Base-by-base conservation (phyloP, 1,140 invertebrate genomes). In the Periplaneta americana region DNA sequence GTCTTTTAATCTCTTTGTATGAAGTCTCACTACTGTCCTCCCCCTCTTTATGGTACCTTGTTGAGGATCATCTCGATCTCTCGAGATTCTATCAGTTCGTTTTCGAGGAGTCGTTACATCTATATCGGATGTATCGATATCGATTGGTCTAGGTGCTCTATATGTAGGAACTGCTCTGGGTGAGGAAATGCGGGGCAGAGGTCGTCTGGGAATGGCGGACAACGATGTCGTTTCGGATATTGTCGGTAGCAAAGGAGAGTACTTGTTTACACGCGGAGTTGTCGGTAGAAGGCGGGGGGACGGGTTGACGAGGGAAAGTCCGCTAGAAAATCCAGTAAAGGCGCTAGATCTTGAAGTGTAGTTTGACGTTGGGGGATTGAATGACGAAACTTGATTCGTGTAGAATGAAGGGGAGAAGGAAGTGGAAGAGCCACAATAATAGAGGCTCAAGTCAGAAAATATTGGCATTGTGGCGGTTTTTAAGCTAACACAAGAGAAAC, bases 121-220 rank as follows among this genome's bases (percentile, higher is more conserved):
- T 83, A 96, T 96, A 85, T 96, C 94, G 2, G 94, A 93, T 8
- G 95, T 96, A 85, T 96, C 94, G 36, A 96, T 95, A 82, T 90
- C 89, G 28, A 93, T 91, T 10, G 93, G 93, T 74, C 91, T 89
- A 3, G 90, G 86, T 34, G 91, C 88, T 83, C 90, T 90, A 82
- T 87, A 89, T 22, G 89, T 86, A 33, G 89, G 85, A 66, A 86
- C 84, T n/a, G 82, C 82, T 76, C 85, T 77, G 85, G 86, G 75
- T 83, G 84, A 31, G 82, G 82, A 86, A 83, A 9, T 82, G 80
- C 1, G 87, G 77, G 2, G 86, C 57, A 0, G 84, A 37, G 22
- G 82, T 18, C 74, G 37, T 33, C 13, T n/a, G 33, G 75, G 77
- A 22, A 84, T 87, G 33, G 89, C 83, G 36, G 89, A 87, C 18